Evolutionary conservation across 1,140 invertebrate genomes (phyloP), one percentile per base, ranked within the genome.

Genomic region (Camponotus vicinus): DNA sequence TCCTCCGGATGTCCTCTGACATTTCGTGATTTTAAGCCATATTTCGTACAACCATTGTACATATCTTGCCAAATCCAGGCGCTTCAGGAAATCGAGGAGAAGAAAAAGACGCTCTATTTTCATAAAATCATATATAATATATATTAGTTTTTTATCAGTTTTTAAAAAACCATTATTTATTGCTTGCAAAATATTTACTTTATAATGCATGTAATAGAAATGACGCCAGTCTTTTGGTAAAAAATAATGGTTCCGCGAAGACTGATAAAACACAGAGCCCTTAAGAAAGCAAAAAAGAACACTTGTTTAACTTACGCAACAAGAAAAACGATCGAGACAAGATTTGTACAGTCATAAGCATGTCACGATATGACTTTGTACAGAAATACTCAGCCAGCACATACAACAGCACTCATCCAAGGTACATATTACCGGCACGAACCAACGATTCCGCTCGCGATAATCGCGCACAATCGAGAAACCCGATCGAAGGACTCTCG

Each of bases 321-420:
- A 27, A 1, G 66, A 55, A 64, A 85, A 85, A 34, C 21, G 49
- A 49, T 85, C 61, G 37, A 57, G 52, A 85, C 42, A 57, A 78
- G 15, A 86, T 87, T 57, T 67, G 69, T 82, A 85, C 32, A 52
- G 67, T 61, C 69, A 61, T 85, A 78, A 40, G 67, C 77, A 21
- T 32, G 52, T 82, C 70, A 61, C 40, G 45, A 73, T 90, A 90
- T 88, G 78, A 76, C 91, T 86, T 89, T 90, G 88, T 92, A 91
- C 90, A 92, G 59, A 91, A 80, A 94, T 93, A 93, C 91, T 94
- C 94, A 95, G 94, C 95, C 94, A 95, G 95, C 95, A 95, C 94
- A 95, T 95, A 95, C 94, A 94, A 94, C 92, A 95, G 88, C 92
- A 95, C 94, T 95, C 92, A 95, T 92, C 86, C 92, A 95, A 95